These are phyloP conservation scores for Tetragnatha versicolor DNA, from an alignment of 1,140 invertebrate genomes.

Conservation along the genomic window DNA sequence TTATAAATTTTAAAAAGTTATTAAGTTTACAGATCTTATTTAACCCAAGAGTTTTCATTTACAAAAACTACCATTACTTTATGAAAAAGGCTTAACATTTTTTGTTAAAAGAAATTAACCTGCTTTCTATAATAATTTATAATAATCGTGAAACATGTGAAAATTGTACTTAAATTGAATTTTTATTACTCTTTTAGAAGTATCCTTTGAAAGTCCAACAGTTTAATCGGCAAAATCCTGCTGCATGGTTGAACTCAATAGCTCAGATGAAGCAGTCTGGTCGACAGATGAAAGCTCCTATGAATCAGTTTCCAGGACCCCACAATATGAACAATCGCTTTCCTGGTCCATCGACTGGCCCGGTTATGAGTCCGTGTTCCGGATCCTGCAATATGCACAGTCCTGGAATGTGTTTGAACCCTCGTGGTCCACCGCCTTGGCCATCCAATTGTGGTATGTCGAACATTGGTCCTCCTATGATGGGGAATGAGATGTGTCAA, in stretches of 20 bases:
- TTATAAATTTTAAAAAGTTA: too few relatives aligned
- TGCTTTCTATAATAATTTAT: too few relatives aligned
- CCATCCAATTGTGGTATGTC: slow-evolving; percentile 31
- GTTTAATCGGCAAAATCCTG: slow-evolving; percentile 80
- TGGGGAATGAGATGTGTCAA: slow-evolving; percentile 28
- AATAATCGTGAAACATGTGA: too few relatives aligned
- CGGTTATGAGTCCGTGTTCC: slow-evolving; percentile 30
- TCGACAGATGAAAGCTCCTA: slow-evolving; percentile 63
- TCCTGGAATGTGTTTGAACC: slow-evolving; percentile 53
- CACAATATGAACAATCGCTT: slow-evolving; percentile 48
- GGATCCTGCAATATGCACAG: slow-evolving; percentile 52
- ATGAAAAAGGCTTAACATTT: too few relatives aligned
- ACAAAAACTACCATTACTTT: too few relatives aligned
- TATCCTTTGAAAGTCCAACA: slow-evolving; percentile 88
- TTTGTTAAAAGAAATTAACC: too few relatives aligned
- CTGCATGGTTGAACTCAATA: slow-evolving; percentile 82
- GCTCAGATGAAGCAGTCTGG: slow-evolving; percentile 75
- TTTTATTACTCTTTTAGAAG: slow-evolving; percentile 70
- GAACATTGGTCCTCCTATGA: slow-evolving; percentile 57
- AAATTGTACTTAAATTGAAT: too few relatives aligned
- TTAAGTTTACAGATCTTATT: too few relatives aligned
- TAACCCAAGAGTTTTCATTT: too few relatives aligned
- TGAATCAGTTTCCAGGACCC: slow-evolving; percentile 54
- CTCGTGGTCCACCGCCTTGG: slow-evolving; percentile 51
- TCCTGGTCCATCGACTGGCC: slow-evolving; percentile 14